Evolutionary conservation across 2,888 invertebrate genomes (phyloP), one percentile per base, ranked within the genome.

Genomic region (Microctonus hyperodae): DNA sequence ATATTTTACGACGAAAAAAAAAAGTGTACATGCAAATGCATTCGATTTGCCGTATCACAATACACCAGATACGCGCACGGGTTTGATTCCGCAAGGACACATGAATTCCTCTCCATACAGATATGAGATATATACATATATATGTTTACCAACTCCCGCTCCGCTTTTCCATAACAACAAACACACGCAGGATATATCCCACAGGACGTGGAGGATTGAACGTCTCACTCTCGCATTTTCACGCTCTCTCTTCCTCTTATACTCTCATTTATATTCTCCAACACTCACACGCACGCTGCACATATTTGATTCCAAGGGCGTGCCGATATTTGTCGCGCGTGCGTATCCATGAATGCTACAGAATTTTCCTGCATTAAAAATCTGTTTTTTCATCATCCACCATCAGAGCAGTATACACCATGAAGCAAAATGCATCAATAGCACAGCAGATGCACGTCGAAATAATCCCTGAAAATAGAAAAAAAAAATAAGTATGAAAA

Each of bases 61-160:
- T 40, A 57, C 11, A 44, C 23, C 25, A 44, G 31, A 63, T 51
- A 51, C 20, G 16, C 44, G 44, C 58, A n/a, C n/a, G 40, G 40
- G 63, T 67, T 67, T 67, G 58, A 67, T 67, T 67, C 67, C 67
- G 57, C 20, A 22, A 62, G 63, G 67, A 63, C 60, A 51, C 67
- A 67, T 58, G 62, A 51, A 67, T 67, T 50, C 63, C 40, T 53
- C 13, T 51, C 10, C 35, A 51, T 23, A n/a, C 37, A 35, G 53
- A 37, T 20, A 51, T n/a, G n/a, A n/a, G 7, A 7, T 62, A 37
- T 23, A 33, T 22, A 20, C 13, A 22, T 9, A 35, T 37, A 16
- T 22, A 59, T 33, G 22, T 56, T 33, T 33, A 20, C 33, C 23
- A n/a, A n/a, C n/a, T 16, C 44, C 44, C 44, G 16, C 16, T 16